Evolutionary conservation across 2,888 invertebrate species (phyloP).

Genomic region (Morpho helenor): DNA sequence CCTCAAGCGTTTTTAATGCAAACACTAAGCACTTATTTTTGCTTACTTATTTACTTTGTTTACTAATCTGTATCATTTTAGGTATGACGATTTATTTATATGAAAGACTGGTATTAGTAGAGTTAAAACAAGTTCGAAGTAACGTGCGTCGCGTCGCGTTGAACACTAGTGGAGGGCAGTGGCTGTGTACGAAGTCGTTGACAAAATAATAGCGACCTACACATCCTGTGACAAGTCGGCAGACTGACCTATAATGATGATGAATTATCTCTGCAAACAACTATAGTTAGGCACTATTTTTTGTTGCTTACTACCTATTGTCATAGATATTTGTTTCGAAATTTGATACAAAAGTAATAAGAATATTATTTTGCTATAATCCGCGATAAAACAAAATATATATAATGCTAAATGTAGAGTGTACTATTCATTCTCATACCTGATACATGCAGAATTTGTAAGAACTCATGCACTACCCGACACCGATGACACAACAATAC

Average conservation of each 20-base stretch:
- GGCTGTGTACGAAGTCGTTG: constrained; percentile 44
- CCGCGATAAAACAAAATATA: too few relatives aligned
- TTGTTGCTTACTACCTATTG: neutral
- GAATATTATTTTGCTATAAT: too few relatives aligned
- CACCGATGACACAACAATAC: too few relatives aligned
- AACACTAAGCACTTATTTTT: constrained; percentile 15
- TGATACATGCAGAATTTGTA: too few relatives aligned
- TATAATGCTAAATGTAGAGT: too few relatives aligned
- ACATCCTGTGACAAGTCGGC: constrained; percentile 49
- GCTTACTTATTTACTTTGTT: too few relatives aligned
- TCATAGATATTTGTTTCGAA: neutral
- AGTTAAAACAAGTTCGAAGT: neutral
- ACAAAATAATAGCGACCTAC: constrained; percentile 52
- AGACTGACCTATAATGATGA: constrained; percentile 31
- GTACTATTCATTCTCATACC: too few relatives aligned
- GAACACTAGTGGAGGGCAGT: constrained; percentile 39
- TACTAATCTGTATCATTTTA: too few relatives aligned
- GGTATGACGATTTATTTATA: neutral
- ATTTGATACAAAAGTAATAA: too few relatives aligned
- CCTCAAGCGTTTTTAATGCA: constrained; percentile 7
- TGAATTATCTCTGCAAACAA: constrained; percentile 24
- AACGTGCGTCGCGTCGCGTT: constrained; percentile 37
- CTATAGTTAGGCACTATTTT: constrained; percentile 21
- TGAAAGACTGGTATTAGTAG: neutral
- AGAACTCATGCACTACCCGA: too few relatives aligned